phyloP scores from a whole-genome alignment of 2,113 vertebrate genomes.

The Rattus rattus region DNA sequence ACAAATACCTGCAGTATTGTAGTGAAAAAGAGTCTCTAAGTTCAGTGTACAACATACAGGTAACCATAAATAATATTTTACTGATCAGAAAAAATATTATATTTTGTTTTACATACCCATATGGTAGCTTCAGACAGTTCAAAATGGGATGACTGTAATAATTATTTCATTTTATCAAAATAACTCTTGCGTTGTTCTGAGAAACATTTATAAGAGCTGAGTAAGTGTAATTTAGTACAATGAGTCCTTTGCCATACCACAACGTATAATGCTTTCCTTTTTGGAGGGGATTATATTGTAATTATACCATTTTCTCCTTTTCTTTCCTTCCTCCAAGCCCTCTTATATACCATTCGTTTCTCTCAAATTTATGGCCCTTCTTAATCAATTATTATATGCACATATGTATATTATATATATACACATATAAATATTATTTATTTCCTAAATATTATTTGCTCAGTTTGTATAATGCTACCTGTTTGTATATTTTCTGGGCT shows the following conservation, averaged over 20 bases:
- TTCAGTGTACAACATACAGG: neutral
- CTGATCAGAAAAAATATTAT: neutral
- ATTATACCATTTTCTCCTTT: neutral
- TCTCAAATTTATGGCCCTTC: neutral
- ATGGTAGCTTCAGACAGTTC: neutral
- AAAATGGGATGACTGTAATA: neutral
- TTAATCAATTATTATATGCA: neutral
- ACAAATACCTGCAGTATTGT: neutral
- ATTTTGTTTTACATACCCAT: neutral
- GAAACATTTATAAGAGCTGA: neutral
- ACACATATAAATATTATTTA: too few relatives aligned
- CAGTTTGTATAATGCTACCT: neutral
- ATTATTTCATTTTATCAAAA: neutral
- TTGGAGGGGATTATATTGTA: neutral
- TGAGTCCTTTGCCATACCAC: neutral
- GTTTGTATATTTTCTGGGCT: neutral
- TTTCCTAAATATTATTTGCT: neutral
- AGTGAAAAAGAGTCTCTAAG: neutral
- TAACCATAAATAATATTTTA: neutral
- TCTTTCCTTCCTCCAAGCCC: neutral
- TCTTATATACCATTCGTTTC: neutral
- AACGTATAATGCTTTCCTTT: neutral
- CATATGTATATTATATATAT: neutral
- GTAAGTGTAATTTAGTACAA: neutral
- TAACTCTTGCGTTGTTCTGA: neutral